phyloP scores from a whole-genome alignment of 2,797 vertebrate species.

The Myotis pilosus region DNA sequence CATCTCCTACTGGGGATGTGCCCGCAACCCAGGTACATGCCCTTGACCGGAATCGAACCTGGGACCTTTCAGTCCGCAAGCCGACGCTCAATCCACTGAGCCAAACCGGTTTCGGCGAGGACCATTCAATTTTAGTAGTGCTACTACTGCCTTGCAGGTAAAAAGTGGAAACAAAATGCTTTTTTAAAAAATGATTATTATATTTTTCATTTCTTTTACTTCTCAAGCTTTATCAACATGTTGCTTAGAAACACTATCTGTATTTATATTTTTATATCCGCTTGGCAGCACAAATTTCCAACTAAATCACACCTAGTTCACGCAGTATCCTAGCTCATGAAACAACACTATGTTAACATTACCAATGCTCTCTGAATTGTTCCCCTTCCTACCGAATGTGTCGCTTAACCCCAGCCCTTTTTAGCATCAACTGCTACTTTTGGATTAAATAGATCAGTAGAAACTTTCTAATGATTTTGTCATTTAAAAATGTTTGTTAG shows the following conservation, averaged over 20 bases:
- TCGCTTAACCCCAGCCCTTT: neutral
- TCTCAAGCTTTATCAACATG: neutral
- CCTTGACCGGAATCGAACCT: no score
- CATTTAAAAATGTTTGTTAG: no score
- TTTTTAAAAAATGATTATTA: neutral
- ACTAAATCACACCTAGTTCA: neutral
- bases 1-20: no score
- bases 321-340: neutral
- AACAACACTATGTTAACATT: neutral
- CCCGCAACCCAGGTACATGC: no score
- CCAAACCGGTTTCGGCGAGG: no score
- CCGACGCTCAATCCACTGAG: no score
- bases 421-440: neutral
- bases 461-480: neutral
- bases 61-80: no score
- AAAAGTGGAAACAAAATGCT: neutral
- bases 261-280: neutral
- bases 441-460: neutral
- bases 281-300: neutral
- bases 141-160: neutral
- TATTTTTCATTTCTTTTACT: neutral
- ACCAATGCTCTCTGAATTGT: fast-evolving
- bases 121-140: neutral
- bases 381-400: neutral
- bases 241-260: neutral